These are phyloP conservation scores for Stratiomys singularior DNA, from an alignment of 2,888 invertebrate genomes.

Conservation along the genomic window DNA sequence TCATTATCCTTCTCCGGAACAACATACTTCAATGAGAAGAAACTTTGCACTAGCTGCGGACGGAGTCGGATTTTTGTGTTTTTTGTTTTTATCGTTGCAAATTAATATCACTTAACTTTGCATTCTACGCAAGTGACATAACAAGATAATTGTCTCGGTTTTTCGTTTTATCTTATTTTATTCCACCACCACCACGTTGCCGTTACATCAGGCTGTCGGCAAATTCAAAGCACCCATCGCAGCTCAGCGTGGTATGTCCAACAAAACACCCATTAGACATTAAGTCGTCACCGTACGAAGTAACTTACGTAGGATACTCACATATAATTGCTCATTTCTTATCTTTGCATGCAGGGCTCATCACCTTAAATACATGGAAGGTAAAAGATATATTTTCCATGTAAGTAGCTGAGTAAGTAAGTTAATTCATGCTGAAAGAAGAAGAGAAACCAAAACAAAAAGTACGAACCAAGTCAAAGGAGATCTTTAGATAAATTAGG, in stretches of 20 bases:
- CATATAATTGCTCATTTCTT: background rate
- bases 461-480: too few relatives aligned
- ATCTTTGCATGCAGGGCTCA: conserved; percentile 35
- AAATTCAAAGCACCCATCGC: background rate
- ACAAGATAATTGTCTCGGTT: conserved; percentile 37
- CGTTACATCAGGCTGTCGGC: too few relatives aligned
- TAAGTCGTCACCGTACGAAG: conserved; percentile 6
- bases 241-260: too few relatives aligned
- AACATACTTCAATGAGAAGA: background rate
- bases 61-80: too few relatives aligned
- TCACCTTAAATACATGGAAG: background rate
- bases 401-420: too few relatives aligned
- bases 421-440: too few relatives aligned
- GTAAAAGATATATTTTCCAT: too few relatives aligned
- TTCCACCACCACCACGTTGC: background rate
- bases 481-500: too few relatives aligned
- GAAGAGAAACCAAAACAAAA: too few relatives aligned
- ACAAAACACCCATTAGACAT: conserved; percentile 1
- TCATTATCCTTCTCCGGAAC: background rate
- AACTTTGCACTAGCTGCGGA: too few relatives aligned
- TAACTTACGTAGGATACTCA: background rate
- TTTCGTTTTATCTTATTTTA: background rate
- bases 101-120: conserved; percentile 36
- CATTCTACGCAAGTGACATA: conserved; percentile 20
- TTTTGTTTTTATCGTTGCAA: background rate